phyloP scores from a whole-genome alignment of 2,797 vertebrate species.

The Neosilurus hyrtlii region DNA sequence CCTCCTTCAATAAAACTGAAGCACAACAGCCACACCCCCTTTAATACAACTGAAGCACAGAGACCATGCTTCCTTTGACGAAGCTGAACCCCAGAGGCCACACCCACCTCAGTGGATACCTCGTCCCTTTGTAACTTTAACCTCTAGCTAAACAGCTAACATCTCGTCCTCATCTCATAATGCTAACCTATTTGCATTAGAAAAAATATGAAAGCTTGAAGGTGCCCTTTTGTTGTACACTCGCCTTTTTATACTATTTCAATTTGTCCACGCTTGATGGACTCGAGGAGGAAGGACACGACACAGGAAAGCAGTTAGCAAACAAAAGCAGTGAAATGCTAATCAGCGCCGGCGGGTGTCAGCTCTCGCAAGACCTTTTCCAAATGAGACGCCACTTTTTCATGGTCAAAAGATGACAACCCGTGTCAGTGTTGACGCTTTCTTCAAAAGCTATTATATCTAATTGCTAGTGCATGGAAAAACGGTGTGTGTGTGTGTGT shows the following conservation, averaged over 20 bases:
- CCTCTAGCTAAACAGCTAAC: background rate
- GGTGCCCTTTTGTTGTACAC: slow-evolving; percentile 8
- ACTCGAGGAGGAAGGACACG: slow-evolving; percentile 10
- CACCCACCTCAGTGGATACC: background rate
- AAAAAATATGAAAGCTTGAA: background rate
- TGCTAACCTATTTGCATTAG: background rate
- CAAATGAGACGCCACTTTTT: slow-evolving; percentile 20
- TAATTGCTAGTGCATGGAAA: slow-evolving; percentile 21
- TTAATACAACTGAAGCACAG: background rate
- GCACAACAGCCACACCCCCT: background rate
- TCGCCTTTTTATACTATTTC: slow-evolving; percentile 17
- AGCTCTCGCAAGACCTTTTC: slow-evolving; percentile 2
- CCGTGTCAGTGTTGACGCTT: background rate
- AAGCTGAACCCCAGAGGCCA: background rate
- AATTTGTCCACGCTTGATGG: slow-evolving; percentile 27
- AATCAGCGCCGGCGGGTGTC: slow-evolving; percentile 13
- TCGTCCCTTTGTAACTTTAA: background rate
- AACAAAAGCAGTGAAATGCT: slow-evolving; percentile 21
- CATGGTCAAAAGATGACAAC: slow-evolving; percentile 17
- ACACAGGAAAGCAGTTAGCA: slow-evolving; percentile 18
- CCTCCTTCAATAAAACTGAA: background rate
- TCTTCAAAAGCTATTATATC: slow-evolving; percentile 22
- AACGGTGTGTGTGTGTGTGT: background rate
- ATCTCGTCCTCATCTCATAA: slow-evolving; percentile 12
- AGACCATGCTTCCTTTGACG: background rate